A percentile compares a stretch with the other conserved stretches of the same genome.
phyloP scores from a whole-genome alignment of 2,113 vertebrate genomes.

The Ciconia maguari region DNA sequence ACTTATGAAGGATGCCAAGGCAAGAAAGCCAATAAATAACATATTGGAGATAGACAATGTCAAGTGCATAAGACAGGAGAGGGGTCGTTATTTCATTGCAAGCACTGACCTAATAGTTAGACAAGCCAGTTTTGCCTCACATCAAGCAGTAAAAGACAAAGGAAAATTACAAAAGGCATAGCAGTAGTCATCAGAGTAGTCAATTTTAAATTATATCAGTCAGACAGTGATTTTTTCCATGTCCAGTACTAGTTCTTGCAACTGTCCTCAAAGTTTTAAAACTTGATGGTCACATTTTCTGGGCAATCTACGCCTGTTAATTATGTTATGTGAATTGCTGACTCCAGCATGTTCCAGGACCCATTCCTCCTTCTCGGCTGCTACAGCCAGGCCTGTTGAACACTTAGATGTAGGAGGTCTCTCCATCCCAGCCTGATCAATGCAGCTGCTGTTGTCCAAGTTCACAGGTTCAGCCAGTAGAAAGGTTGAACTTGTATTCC shows the following conservation, averaged over 20 bases:
- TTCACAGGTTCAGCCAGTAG: background rate
- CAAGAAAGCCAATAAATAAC: background rate
- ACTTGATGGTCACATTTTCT: background rate
- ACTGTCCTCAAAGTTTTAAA: background rate
- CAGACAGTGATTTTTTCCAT: background rate
- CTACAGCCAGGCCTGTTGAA: background rate
- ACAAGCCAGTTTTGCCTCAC: background rate
- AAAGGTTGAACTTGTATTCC: no score
- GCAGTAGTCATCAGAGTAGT: background rate
- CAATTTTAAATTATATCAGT: background rate
- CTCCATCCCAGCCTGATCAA: background rate
- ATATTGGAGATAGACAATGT: background rate
- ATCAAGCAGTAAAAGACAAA: background rate
- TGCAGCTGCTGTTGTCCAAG: background rate
- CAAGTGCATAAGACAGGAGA: background rate
- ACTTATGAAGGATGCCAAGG: background rate
- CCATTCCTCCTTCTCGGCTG: background rate
- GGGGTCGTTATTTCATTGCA: background rate
- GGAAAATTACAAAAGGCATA: background rate
- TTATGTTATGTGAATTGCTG: rapidly evolving
- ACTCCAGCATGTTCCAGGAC: background rate
- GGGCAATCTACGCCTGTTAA: background rate
- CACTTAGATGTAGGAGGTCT: rapidly evolving
- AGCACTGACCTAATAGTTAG: background rate
- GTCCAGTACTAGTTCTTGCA: background rate